Evolutionary conservation across 2,113 vertebrate species (phyloP).

Genomic region (Canis aureus): DNA sequence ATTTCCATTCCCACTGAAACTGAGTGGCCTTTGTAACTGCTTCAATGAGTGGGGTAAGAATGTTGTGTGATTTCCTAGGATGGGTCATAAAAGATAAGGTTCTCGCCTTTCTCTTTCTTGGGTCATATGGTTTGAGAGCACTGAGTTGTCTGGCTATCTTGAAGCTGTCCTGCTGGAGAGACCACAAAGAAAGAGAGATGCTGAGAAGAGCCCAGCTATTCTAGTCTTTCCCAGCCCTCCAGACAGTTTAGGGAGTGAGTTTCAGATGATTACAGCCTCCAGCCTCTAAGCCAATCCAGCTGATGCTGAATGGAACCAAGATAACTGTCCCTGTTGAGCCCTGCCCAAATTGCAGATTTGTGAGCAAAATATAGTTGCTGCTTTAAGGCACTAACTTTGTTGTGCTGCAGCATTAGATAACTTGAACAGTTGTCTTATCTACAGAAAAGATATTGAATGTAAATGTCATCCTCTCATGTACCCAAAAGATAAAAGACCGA

Average conservation of each 20-base stretch:
- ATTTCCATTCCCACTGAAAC: not conserved
- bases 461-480: not conserved
- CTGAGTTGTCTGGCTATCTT: not conserved
- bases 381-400: not conserved
- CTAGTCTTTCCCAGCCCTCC: not conserved
- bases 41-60: not conserved
- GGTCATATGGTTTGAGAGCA: not conserved
- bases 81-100: constrained; percentile 15
- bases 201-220: not conserved
- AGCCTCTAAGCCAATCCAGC: not conserved
- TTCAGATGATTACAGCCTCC: not conserved
- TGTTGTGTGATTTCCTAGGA: not conserved
- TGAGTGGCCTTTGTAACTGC: not conserved
- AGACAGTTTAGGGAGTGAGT: not conserved
- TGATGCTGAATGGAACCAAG: not conserved
- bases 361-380: not conserved
- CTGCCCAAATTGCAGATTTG: not conserved
- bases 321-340: not conserved
- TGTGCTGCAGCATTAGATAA: not conserved
- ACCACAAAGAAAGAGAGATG: not conserved
- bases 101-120: not conserved
- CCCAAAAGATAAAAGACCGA: not conserved
- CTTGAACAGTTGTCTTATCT: not conserved
- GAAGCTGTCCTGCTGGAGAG: not conserved
- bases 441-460: not conserved